These are phyloP conservation scores for Rattus rattus DNA, from an alignment of 2,113 vertebrate genomes.

Conservation along the genomic window DNA sequence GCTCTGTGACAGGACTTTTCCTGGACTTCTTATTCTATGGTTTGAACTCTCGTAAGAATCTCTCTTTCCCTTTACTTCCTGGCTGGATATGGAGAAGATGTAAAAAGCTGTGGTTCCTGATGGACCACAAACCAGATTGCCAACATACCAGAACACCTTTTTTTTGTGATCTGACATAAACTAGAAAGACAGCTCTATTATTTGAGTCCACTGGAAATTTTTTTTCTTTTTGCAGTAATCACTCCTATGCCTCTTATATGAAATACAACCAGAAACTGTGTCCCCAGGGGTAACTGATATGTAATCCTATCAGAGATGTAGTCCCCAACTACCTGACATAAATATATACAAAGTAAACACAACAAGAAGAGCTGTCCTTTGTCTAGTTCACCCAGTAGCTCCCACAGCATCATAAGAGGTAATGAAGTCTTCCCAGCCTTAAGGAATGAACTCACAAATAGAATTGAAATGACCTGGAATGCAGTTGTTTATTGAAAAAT, in stretches of 20 bases:
- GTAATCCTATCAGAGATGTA: neutral
- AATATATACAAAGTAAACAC: neutral
- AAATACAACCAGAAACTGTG: constrained; percentile 13
- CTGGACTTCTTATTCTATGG: neutral
- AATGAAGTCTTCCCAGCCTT: constrained; percentile 29
- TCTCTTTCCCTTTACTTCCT: neutral
- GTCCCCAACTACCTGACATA: neutral
- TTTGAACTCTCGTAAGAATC: neutral
- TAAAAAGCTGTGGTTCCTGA: neutral
- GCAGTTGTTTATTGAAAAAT: constrained; percentile 20
- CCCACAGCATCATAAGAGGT: neutral
- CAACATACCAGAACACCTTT: neutral
- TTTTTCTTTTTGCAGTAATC: neutral
- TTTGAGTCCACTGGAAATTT: neutral
- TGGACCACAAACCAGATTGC: neutral
- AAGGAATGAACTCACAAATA: constrained; percentile 23
- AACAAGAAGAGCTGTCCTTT: neutral
- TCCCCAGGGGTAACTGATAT: neutral
- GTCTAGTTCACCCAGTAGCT: neutral
- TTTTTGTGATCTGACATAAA: neutral
- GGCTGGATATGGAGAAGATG: neutral
- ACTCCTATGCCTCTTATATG: neutral
- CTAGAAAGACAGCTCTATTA: neutral
- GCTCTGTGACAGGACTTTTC: neutral
- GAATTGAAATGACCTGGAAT: constrained; percentile 15